Evolutionary conservation across 2,888 invertebrate species (phyloP).

Genomic region (Erebia epiphron): DNA sequence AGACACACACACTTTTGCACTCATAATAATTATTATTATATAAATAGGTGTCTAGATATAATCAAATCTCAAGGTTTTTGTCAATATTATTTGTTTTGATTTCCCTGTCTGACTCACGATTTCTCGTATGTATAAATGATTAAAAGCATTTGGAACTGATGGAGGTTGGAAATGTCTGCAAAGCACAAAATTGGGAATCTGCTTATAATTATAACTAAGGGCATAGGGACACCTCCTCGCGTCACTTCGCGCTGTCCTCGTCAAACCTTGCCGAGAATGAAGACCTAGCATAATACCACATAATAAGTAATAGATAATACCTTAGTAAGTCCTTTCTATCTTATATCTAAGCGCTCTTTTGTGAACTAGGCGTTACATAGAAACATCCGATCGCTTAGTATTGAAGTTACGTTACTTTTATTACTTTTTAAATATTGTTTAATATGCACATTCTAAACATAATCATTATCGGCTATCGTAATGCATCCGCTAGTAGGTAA

Average conservation of each 20-base stretch:
- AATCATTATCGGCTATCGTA: background rate
- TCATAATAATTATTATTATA: no score
- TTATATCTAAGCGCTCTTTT: background rate
- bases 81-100: background rate
- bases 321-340: background rate
- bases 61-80: background rate
- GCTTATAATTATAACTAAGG: no score
- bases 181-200: no score
- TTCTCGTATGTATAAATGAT: conserved; percentile 2
- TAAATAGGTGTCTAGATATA: no score
- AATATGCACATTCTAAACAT: conserved; percentile 5
- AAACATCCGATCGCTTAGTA: background rate
- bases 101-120: conserved; percentile 8
- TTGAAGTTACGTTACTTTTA: background rate
- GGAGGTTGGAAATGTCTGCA: no score
- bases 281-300: no score
- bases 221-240: no score
- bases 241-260: no score
- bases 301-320: no score
- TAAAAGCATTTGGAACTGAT: no score
- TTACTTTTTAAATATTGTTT: background rate
- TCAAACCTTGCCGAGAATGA: no score
- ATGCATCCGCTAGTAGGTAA: background rate
- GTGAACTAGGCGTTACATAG: background rate
- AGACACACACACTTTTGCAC: no score